Conservation (phyloP, 2,797 vertebrate species). For the Enteromius argenteus region DNA sequence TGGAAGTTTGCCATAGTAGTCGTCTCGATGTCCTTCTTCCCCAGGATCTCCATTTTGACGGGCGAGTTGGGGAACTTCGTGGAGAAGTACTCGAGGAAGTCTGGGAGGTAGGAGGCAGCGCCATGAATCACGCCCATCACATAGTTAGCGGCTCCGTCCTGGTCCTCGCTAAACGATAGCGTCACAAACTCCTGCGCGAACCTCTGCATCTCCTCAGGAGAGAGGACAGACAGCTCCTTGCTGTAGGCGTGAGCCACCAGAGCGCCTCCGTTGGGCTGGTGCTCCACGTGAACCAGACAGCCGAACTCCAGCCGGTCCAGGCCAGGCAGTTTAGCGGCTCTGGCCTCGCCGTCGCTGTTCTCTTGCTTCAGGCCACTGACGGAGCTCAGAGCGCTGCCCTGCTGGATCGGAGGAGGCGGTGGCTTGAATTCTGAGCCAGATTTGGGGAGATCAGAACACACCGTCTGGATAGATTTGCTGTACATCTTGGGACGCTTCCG, state of each 20-base stretch:
- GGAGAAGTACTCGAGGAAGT: slow-evolving; percentile 99
- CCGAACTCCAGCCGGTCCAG: slow-evolving; percentile 89
- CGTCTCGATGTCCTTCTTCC: slow-evolving; percentile 99
- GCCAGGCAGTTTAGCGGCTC: slow-evolving; percentile 73
- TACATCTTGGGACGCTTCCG: slow-evolving; percentile 95
- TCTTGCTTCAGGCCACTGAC: slow-evolving; percentile 72
- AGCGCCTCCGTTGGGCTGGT: slow-evolving; percentile 96
- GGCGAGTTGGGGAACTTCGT: slow-evolving; percentile 94
- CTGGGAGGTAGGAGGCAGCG: slow-evolving; percentile 93
- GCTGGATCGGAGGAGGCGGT: slow-evolving; percentile 71
- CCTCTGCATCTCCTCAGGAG: slow-evolving; percentile 84
- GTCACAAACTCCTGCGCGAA: slow-evolving; percentile 93
- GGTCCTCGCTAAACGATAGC: slow-evolving; percentile 92
- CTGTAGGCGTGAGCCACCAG: slow-evolving; percentile 93
- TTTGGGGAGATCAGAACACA: slow-evolving; percentile 85
- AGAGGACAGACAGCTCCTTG: slow-evolving; percentile 89
- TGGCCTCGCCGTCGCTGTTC: slow-evolving; percentile 69
- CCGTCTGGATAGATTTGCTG: slow-evolving; percentile 94
- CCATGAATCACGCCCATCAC: slow-evolving; percentile 98
- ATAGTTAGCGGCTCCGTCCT: slow-evolving; percentile 88
- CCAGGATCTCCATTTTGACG: slow-evolving; percentile 98
- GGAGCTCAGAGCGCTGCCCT: slow-evolving; percentile 67
- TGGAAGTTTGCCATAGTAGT: slow-evolving; percentile 98
- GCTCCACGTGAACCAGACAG: slow-evolving; percentile 91
- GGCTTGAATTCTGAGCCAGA: slow-evolving; percentile 78